Conservation (phyloP, 2,113 vertebrate species). For the Cathartes aura region DNA sequence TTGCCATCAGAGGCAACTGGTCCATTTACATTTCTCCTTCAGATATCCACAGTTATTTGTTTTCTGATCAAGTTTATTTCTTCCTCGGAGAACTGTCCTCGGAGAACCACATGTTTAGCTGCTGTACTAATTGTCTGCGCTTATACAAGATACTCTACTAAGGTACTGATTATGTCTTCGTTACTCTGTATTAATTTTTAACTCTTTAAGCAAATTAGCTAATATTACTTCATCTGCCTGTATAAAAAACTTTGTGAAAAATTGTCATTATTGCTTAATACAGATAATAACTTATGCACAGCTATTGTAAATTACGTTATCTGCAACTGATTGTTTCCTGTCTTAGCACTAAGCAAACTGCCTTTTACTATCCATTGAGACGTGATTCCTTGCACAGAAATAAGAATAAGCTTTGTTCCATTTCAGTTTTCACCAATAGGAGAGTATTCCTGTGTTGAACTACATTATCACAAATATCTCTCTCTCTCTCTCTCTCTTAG, state of each 20-base stretch:
- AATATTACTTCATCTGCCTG: neutral
- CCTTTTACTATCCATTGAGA: neutral
- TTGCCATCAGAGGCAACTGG: neutral
- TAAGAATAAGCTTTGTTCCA: neutral
- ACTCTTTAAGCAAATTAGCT: neutral
- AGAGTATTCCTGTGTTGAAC: neutral
- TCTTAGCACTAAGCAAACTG: neutral
- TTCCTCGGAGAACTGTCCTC: neutral
- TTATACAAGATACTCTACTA: neutral
- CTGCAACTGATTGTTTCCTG: neutral
- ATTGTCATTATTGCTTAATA: neutral
- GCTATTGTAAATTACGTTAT: neutral
- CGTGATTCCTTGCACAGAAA: neutral
- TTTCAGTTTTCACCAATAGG: neutral
- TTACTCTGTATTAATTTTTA: neutral
- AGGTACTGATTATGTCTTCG: neutral
- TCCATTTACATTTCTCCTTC: neutral
- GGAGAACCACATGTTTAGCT: neutral
- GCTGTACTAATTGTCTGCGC: neutral
- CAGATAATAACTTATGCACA: neutral
- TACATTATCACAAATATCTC: neutral
- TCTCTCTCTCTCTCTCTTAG: accelerated
- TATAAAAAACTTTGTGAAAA: neutral
- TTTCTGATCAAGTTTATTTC: neutral
- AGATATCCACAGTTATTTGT: neutral